Conservation (phyloP, 2,797 vertebrate genomes). For the Lagodon rhomboides region DNA sequence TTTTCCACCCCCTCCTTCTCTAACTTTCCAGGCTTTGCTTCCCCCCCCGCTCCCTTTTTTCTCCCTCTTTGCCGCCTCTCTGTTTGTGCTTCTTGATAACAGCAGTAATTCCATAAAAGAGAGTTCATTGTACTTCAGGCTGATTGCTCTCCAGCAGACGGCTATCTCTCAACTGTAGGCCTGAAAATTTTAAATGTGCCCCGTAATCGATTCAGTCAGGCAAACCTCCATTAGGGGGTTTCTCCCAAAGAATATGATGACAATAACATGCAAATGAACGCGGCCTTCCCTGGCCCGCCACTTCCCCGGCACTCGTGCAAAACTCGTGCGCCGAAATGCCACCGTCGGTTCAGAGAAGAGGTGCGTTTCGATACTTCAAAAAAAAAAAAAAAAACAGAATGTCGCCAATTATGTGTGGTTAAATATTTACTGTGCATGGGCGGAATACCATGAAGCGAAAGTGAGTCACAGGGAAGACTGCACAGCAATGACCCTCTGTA, state of each 20-base stretch:
- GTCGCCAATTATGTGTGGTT: conserved; percentile 57
- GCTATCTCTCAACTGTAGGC: conserved; percentile 7
- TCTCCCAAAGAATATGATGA: conserved; percentile 33
- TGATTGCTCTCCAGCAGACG: conserved; percentile 26
- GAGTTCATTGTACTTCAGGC: conserved; percentile 60
- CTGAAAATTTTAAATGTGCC: conserved; percentile 32
- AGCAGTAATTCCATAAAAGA: conserved; percentile 56
- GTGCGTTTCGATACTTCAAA: conserved; percentile 36
- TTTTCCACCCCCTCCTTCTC: conserved; percentile 41
- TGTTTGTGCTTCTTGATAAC: conserved; percentile 60
- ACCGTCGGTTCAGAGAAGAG: conserved; percentile 51
- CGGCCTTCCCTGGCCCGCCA: background rate
- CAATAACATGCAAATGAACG: conserved; percentile 50
- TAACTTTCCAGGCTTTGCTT: conserved; percentile 45
- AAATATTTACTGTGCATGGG: conserved; percentile 76
- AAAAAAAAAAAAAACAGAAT: conserved; percentile 41
- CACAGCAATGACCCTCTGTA: conserved; percentile 47
- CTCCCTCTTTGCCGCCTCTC: conserved; percentile 28
- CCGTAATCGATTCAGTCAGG: conserved; percentile 1
- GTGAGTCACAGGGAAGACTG: conserved; percentile 68
- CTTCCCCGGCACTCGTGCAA: conserved; percentile 23
- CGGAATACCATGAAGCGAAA: conserved; percentile 44
- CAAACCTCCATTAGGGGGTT: conserved; percentile 36
- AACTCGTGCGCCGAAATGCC: conserved; percentile 29
- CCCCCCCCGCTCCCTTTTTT: background rate